A percentile compares a stretch with the other conserved stretches of the same genome.
Conservation (phyloP, 2,888 invertebrate genomes). For the Caenorhabditis sp. region DNA sequence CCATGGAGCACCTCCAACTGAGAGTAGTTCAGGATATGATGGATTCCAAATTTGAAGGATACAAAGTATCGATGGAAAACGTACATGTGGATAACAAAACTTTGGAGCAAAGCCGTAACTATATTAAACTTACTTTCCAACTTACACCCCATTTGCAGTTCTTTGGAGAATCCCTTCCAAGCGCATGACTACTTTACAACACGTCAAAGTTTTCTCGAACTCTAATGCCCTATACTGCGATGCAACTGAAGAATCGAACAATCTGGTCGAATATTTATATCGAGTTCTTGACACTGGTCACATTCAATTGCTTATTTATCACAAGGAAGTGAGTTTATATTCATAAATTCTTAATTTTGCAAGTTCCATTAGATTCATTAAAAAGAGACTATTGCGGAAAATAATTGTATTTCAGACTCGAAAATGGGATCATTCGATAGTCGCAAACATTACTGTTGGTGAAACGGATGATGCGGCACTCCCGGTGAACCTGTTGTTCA, state of each 20-base stretch:
- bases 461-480: background rate
- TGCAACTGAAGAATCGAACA: too few species aligned
- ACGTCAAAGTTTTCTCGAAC: constrained; percentile 62
- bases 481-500: constrained; percentile 40
- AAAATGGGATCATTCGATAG: constrained; percentile 10
- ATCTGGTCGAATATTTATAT: constrained; percentile 44
- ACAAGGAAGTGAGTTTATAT: too few species aligned
- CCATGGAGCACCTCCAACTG: constrained; percentile 53
- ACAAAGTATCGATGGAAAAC: constrained; percentile 67
- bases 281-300: constrained; percentile 44
- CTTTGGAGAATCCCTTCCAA: background rate
- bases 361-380: too few species aligned
- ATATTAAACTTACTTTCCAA: background rate
- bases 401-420: constrained; percentile 8
- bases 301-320: constrained; percentile 29
- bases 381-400: too few species aligned
- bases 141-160: background rate
- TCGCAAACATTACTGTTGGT: constrained; percentile 1
- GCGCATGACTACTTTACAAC: constrained; percentile 55
- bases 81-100: constrained; percentile 19
- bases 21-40: constrained; percentile 39
- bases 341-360: too few species aligned
- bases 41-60: constrained; percentile 67
- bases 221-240: constrained; percentile 52
- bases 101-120: constrained; percentile 30